Conservation (phyloP, 2,888 invertebrate genomes). For the Drosophila atroscutellata region DNA sequence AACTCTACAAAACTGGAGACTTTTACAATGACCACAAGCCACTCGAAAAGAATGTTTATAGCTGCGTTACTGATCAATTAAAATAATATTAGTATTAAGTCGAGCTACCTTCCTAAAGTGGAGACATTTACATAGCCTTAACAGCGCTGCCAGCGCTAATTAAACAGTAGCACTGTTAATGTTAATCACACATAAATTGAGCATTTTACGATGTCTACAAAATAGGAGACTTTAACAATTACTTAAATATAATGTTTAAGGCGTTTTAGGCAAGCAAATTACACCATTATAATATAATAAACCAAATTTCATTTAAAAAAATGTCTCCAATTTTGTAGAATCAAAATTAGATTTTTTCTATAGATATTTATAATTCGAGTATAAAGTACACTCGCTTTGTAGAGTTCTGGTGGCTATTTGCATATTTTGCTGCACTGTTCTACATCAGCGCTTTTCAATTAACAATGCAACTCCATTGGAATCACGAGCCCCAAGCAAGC, state of each 20-base stretch:
- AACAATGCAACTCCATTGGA: slow-evolving; percentile 20
- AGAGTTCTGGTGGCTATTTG: background rate
- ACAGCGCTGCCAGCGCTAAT: background rate
- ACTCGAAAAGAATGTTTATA: slow-evolving; percentile 5
- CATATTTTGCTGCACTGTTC: background rate
- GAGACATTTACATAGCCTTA: slow-evolving; percentile 3
- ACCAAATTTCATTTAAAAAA: background rate
- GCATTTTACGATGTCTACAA: background rate
- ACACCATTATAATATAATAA: too few species aligned
- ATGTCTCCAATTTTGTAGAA: background rate
- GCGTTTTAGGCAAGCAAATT: background rate
- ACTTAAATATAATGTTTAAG: too few species aligned
- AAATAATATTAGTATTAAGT: slow-evolving; percentile 13
- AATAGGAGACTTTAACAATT: background rate
- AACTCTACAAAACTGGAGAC: slow-evolving; percentile 59
- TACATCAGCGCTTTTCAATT: slow-evolving; percentile 7
- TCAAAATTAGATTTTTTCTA: background rate
- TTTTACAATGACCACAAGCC: slow-evolving; percentile 22
- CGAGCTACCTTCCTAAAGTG: slow-evolving; percentile 6
- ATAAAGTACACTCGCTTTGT: background rate
- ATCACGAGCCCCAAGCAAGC: slow-evolving; percentile 38
- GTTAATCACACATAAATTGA: background rate
- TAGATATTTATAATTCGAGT: background rate
- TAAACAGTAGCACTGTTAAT: background rate
- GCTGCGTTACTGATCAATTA: slow-evolving; percentile 6